A percentile compares a stretch with the other conserved stretches of the same genome.
Evolutionary conservation across 1,140 invertebrate species (phyloP).

Genomic region (Drosophila prosaltans): DNA sequence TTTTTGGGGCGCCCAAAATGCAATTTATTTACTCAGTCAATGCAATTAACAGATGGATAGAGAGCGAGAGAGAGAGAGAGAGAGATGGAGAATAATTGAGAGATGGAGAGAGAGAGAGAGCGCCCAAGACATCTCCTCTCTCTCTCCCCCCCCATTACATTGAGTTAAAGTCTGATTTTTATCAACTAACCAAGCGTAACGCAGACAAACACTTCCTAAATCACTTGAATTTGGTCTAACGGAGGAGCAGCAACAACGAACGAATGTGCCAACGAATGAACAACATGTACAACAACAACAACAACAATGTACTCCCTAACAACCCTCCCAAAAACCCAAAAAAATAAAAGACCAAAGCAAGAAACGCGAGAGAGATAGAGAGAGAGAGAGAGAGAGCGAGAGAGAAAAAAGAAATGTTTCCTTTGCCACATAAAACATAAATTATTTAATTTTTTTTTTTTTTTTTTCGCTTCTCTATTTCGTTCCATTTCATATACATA

Average conservation of each 20-base stretch:
- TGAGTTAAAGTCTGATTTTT: slow-evolving; percentile 67
- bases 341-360: not conserved
- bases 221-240: slow-evolving; percentile 65
- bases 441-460: slow-evolving; percentile 74
- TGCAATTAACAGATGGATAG: slow-evolving; percentile 56
- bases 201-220: slow-evolving; percentile 82
- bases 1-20: slow-evolving; percentile 55
- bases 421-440: slow-evolving; percentile 77
- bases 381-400: too few relatives aligned
- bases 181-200: slow-evolving; percentile 82
- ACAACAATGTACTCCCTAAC: not conserved
- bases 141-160: not conserved
- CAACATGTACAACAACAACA: not conserved
- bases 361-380: not conserved
- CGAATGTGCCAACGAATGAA: not conserved
- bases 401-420: slow-evolving; percentile 56
- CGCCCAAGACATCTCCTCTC: slow-evolving; percentile 33
- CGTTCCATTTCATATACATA: not conserved
- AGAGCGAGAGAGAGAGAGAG: not conserved
- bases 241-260: not conserved
- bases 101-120: not conserved
- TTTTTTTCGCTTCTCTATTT: slow-evolving; percentile 10
- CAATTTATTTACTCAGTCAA: slow-evolving; percentile 59
- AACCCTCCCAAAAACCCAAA: not conserved
- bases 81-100: not conserved